Evolutionary conservation across 2,797 vertebrate genomes (phyloP).

Genomic region (Oophaga sylvatica): DNA sequence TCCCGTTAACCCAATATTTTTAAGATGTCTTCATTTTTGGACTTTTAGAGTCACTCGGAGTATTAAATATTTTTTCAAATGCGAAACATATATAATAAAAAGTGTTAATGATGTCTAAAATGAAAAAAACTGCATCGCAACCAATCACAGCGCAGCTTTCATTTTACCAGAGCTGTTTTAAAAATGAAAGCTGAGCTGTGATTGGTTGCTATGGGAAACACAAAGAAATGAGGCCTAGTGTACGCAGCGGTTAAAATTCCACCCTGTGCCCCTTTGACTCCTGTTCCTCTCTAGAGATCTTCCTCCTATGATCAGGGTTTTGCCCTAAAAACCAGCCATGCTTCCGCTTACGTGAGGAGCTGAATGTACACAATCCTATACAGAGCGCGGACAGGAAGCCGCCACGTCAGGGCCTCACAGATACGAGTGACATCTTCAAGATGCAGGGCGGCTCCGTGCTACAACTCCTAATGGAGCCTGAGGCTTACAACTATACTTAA

Average conservation of each 20-base stretch:
- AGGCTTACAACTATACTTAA: no score
- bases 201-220: no score
- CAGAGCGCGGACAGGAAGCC: conserved; percentile 27
- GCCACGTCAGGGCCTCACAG: not conserved
- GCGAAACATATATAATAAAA: no score
- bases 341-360: conserved; percentile 42
- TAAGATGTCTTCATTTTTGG: no score
- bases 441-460: not conserved
- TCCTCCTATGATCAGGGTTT: conserved; percentile 26
- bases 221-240: not conserved
- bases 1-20: no score
- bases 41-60: no score
- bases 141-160: no score
- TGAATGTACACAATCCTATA: conserved; percentile 30
- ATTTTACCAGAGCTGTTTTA: no score
- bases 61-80: no score
- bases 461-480: not conserved
- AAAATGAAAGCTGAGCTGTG: no score
- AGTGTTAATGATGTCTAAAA: no score
- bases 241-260: not conserved
- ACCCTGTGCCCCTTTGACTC: not conserved
- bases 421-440: conserved; percentile 7
- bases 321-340: conserved; percentile 39
- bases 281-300: conserved; percentile 24
- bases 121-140: no score